Evolutionary conservation across 2,797 vertebrate species (phyloP), one percentile per base, ranked within the genome.

Genomic region (Enteromius paludinosus): DNA sequence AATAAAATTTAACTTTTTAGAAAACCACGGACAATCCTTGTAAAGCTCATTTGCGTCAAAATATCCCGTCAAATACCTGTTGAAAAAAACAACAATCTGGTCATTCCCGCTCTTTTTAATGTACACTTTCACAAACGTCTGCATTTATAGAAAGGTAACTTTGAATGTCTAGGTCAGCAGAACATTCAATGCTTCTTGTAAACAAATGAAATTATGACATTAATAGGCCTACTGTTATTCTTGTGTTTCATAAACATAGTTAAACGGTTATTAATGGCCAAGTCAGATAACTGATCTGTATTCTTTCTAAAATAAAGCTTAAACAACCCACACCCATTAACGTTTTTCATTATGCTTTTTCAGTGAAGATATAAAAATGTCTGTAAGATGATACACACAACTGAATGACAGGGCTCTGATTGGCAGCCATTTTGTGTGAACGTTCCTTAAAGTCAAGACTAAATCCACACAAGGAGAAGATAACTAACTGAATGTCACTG

Each of bases 391-490:
- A 76, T 45, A 41, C 5, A 30, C 20, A 49, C 30, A 49, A 38
- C 11, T 62, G 56, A 52, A 47, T n/a, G 18, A 41, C 30, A 43
- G 14, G 59, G 35, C 15, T 43, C 79, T 78, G 33, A 54, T 74
- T 78, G 75, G 69, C 84, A 82, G 84, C 80, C 84, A 85, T 85
- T 85, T 82, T 85, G 84, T 85, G 61, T 38, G 47, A 49, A 43
- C 62, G 11, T 23, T 28, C 8, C 9, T 68, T 52, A 43, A 33
- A 33, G 30, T 61, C 47, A 61, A n/a, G 1, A 8, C 23, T 59
- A 52, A 43, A 38, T 11, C 28, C 47, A 33, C 28, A 64, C 28
- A 64, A 45, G 10, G 18, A 72, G 25, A 62, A 52, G 28, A 20
- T 52, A 69, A 38, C 5, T 17, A 20, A 33, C 2, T n/a, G n/a